Conservation (phyloP, 2,888 invertebrate genomes). For the Portevinia maculata region DNA sequence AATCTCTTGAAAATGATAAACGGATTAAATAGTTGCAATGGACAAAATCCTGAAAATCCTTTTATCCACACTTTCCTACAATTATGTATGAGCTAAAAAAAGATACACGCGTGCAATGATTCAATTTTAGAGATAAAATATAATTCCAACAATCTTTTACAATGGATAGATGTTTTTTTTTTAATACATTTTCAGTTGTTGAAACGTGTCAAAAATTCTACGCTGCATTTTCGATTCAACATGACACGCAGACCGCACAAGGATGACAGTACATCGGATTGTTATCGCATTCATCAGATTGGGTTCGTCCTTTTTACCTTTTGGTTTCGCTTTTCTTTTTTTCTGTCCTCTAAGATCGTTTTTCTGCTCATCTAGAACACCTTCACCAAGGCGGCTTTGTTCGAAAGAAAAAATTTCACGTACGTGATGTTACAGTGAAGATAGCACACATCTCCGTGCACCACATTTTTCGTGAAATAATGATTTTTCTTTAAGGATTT, state of each 20-base stretch:
- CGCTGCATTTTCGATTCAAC: constrained; percentile 23
- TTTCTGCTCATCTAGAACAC: constrained; percentile 25
- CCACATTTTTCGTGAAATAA: constrained; percentile 22
- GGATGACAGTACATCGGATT: constrained; percentile 56
- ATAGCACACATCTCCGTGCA: constrained; percentile 44
- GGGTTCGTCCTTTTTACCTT: constrained; percentile 49
- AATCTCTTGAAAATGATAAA: constrained; percentile 38
- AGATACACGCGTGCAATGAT: constrained; percentile 43
- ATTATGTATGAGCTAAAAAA: constrained; percentile 20
- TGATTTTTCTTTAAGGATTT: constrained; percentile 22
- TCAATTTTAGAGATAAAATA: constrained; percentile 32
- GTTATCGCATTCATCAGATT: constrained; percentile 49
- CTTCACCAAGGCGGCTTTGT: constrained; percentile 32
- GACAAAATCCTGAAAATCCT: constrained; percentile 36
- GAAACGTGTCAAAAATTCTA: constrained; percentile 54
- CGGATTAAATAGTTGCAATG: constrained; percentile 52
- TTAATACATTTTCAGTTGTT: neutral
- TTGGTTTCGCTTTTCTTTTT: constrained; percentile 4
- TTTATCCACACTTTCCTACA: constrained; percentile 43
- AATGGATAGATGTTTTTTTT: constrained; percentile 6
- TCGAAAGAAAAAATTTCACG: constrained; percentile 22
- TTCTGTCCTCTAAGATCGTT: neutral
- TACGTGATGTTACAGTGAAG: constrained; percentile 52
- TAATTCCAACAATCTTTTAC: constrained; percentile 10
- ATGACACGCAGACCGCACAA: constrained; percentile 66